Percentiles rank a stretch among this genome's conserved stretches.
Evolutionary conservation across 2,888 invertebrate genomes (phyloP).

Genomic region (Junonia oenone): DNA sequence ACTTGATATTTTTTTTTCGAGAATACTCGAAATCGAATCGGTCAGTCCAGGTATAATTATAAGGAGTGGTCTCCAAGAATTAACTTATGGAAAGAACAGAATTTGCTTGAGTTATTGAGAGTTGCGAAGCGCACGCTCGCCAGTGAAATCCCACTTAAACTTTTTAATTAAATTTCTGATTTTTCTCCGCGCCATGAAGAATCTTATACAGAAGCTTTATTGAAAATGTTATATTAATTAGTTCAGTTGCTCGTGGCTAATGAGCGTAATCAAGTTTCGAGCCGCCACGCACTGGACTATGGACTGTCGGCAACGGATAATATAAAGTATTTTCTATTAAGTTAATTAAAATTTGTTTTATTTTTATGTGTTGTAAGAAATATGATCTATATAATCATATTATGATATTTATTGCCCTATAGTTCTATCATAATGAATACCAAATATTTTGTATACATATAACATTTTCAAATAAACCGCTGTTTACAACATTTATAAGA

Average conservation of each 20-base stretch:
- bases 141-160: conserved; percentile 78
- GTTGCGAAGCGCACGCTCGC: conserved; percentile 56
- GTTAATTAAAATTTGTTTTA: neutral
- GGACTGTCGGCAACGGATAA: neutral
- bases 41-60: conserved; percentile 9
- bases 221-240: conserved; percentile 76
- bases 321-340: neutral
- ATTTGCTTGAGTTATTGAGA: conserved; percentile 65
- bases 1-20: neutral
- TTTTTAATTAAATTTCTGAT: conserved; percentile 78
- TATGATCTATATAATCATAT: too few relatives aligned
- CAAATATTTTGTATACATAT: too few relatives aligned
- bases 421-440: too few relatives aligned
- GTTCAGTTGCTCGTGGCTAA: conserved; percentile 59
- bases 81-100: conserved; percentile 48
- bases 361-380: too few relatives aligned
- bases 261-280: conserved; percentile 64
- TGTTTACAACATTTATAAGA: too few relatives aligned
- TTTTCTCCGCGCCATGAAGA: conserved; percentile 58
- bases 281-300: conserved; percentile 39
- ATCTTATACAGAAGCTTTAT: conserved; percentile 63
- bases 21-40: neutral
- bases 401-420: too few relatives aligned
- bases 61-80: conserved; percentile 12
- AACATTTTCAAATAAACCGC: too few relatives aligned